Percentiles rank a stretch among this genome's conserved stretches.
Conservation (phyloP, 2,113 vertebrate species). For the Setophaga petechia region DNA sequence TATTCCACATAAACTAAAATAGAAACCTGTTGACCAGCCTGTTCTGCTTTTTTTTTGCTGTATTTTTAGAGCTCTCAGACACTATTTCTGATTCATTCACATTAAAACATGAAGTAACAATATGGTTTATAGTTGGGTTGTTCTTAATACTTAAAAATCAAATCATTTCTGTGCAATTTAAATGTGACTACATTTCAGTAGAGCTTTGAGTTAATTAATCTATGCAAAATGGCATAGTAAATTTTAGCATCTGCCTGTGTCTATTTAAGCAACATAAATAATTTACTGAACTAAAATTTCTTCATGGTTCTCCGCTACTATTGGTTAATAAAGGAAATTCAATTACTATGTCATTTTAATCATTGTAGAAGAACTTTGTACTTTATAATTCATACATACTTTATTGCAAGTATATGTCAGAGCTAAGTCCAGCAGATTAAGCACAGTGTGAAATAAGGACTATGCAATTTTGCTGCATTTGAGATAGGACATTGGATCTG, state of each 20-base stretch:
- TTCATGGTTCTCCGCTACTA: neutral
- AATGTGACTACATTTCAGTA: neutral
- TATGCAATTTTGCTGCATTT: conserved; percentile 27
- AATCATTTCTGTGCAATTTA: neutral
- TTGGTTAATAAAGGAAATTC: neutral
- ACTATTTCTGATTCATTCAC: neutral
- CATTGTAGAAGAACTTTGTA: conserved; percentile 15
- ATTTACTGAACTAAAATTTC: neutral
- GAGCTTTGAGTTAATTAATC: neutral
- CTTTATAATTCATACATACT: neutral
- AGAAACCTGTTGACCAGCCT: neutral
- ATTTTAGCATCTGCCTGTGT: neutral
- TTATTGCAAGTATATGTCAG: neutral
- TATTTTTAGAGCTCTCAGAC: neutral
- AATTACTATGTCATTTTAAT: neutral
- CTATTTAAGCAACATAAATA: neutral
- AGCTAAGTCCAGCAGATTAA: conserved; percentile 39
- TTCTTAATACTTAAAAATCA: neutral
- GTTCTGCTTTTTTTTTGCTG: neutral
- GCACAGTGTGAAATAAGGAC: neutral
- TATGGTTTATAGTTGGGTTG: neutral
- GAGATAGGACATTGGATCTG: neutral
- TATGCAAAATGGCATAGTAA: neutral
- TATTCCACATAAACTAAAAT: neutral
- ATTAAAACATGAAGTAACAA: neutral